Evolutionary conservation across 2,113 vertebrate genomes (phyloP).

Genomic region (Cyanistes caeruleus): DNA sequence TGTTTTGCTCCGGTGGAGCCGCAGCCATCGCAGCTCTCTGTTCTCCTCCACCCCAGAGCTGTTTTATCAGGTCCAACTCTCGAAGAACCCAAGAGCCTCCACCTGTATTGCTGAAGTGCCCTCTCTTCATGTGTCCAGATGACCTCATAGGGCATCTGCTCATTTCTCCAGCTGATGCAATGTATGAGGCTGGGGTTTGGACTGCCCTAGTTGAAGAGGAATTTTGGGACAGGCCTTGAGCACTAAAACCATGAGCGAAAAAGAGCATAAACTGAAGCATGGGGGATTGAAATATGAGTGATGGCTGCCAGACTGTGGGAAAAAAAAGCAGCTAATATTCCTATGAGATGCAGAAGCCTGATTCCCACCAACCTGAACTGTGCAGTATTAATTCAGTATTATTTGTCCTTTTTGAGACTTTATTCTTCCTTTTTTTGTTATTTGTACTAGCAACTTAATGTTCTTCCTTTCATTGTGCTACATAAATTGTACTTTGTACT

Average conservation of each 20-base stretch:
- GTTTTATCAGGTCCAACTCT: background rate
- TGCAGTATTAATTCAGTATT: background rate
- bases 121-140: background rate
- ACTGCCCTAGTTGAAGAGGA: background rate
- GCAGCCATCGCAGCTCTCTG: fast-evolving
- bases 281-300: background rate
- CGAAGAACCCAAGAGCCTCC: background rate
- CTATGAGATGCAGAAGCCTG: background rate
- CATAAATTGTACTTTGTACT: background rate
- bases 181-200: background rate
- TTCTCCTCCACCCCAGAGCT: background rate
- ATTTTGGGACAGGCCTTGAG: background rate
- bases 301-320: background rate
- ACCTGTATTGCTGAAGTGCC: background rate
- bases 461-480: background rate
- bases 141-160: background rate
- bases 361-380: background rate
- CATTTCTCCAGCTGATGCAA: background rate
- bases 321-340: background rate
- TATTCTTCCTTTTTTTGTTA: background rate
- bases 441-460: background rate
- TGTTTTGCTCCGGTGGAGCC: background rate
- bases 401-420: background rate
- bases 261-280: background rate
- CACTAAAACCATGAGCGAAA: background rate